A percentile compares a stretch with the other conserved stretches of the same genome.
phyloP scores from a whole-genome alignment of 1,140 invertebrate species.

The Dendrolimus punctatus region DNA sequence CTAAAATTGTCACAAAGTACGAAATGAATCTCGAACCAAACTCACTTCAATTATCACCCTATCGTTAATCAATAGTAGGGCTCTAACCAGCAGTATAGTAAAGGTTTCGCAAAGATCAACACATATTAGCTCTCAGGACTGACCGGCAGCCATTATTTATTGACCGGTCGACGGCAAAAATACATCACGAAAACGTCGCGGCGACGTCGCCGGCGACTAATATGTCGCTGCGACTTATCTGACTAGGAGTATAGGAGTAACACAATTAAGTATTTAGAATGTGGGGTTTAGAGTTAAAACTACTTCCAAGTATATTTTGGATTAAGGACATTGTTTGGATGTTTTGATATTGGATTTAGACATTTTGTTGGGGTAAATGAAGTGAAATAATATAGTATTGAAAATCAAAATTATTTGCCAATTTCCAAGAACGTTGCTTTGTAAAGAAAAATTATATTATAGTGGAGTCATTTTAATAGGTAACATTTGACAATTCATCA shows the following conservation, averaged over 20 bases:
- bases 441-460: too few species aligned
- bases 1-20: neutral
- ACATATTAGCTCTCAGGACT: slow-evolving; percentile 60
- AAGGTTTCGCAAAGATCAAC: slow-evolving; percentile 47
- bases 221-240: neutral
- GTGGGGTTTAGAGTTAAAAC: neutral
- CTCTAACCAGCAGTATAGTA: slow-evolving; percentile 20
- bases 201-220: slow-evolving; percentile 2
- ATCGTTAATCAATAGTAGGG: slow-evolving; percentile 17
- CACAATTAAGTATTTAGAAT: neutral
- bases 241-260: slow-evolving; percentile 3
- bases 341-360: neutral
- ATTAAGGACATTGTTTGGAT: neutral
- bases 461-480: too few species aligned
- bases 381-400: too few species aligned
- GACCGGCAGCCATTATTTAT: slow-evolving; percentile 53
- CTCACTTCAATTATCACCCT: slow-evolving; percentile 3
- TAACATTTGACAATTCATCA: too few species aligned
- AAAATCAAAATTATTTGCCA: too few species aligned
- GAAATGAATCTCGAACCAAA: neutral
- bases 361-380: too few species aligned
- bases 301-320: neutral
- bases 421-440: too few species aligned
- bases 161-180: slow-evolving; percentile 50
- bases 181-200: slow-evolving; percentile 30